Evolutionary conservation across 2,797 vertebrate genomes (phyloP), one percentile per base, ranked within the genome.

Genomic region (Micrastur ruficollis): DNA sequence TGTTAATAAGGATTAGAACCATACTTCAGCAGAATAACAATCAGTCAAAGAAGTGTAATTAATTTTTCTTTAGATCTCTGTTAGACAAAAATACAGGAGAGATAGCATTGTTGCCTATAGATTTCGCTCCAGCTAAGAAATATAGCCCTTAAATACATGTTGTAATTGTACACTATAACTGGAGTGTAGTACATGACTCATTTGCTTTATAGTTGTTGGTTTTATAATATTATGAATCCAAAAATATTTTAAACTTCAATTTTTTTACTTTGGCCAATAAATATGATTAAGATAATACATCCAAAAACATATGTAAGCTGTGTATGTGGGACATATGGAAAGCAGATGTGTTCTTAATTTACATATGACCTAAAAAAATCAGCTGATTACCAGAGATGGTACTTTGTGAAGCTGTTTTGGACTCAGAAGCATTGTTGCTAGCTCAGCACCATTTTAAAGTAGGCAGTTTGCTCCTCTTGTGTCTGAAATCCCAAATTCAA

Each of bases 1-100:
- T 98, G 98, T 98, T 99, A 99, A 99, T 99, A 98, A 99, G 98
- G 98, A 99, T 99, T 99, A 99, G 98, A 98, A 98, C 98, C 98
- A 98, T 98, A 98, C 97, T 98, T 97, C 95, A 97, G 97, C 98
- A 98, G 98, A 98, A 98, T 98, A 97, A 97, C 97, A 98, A 98
- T 98, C 98, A 97, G 97, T 98, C 98, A 98, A 97, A 97, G 97
- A 94, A 93, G 97, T 92, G 97, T 97, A 98, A 98, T 98, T 98
- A 97, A 98, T 98, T 98, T 97, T 92, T 95, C 98, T 94, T 98
- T 97, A 98, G 98, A 98, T 98, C 98, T 98, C 97, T 88, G 96
- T 89, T 95, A 93, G 84, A 96, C 95, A 93, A 97, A 96, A 97
- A 97, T 95, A 97, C 93, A 94, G 94, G 95, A 87, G 80, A 95